A percentile compares a stretch with the other conserved stretches of the same genome.
Evolutionary conservation across 2,113 vertebrate species (phyloP).

Genomic region (Lasiurus cinereus): DNA sequence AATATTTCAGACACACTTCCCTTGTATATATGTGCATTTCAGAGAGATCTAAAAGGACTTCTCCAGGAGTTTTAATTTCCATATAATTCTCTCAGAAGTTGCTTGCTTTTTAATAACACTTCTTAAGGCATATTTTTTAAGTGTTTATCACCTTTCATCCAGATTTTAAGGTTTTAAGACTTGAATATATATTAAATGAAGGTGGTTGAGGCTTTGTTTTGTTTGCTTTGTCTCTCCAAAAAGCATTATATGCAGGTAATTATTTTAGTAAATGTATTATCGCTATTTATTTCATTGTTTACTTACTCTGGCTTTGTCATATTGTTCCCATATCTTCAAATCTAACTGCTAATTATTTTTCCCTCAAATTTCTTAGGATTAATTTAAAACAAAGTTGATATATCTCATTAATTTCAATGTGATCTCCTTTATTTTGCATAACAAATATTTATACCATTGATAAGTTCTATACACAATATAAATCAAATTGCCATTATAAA

Average conservation of each 20-base stretch:
- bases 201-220: neutral
- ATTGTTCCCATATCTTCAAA: conserved; percentile 49
- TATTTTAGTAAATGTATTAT: conserved; percentile 45
- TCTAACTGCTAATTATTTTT: conserved; percentile 68
- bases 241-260: conserved; percentile 32
- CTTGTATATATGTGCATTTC: neutral
- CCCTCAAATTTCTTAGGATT: conserved; percentile 68
- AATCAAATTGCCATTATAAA: conserved; percentile 52
- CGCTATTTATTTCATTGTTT: conserved; percentile 56
- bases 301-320: conserved; percentile 58
- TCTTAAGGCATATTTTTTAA: conserved; percentile 38
- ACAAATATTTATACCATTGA: conserved; percentile 64
- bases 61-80: conserved; percentile 5
- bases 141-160: conserved; percentile 42
- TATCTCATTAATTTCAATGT: conserved; percentile 52
- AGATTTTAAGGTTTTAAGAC: conserved; percentile 53
- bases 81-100: conserved; percentile 53
- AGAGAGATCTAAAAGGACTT: conserved; percentile 1
- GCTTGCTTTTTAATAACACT: conserved; percentile 47
- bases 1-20: conserved; percentile 20
- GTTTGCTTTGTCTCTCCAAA: conserved; percentile 29
- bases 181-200: conserved; percentile 22
- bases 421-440: conserved; percentile 59
- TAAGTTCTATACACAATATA: conserved; percentile 55
- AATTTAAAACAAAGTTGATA: conserved; percentile 73